A percentile compares a stretch with the other conserved stretches of the same genome.
Conservation (phyloP, 2,797 vertebrate genomes). For the Mus minutoides region DNA sequence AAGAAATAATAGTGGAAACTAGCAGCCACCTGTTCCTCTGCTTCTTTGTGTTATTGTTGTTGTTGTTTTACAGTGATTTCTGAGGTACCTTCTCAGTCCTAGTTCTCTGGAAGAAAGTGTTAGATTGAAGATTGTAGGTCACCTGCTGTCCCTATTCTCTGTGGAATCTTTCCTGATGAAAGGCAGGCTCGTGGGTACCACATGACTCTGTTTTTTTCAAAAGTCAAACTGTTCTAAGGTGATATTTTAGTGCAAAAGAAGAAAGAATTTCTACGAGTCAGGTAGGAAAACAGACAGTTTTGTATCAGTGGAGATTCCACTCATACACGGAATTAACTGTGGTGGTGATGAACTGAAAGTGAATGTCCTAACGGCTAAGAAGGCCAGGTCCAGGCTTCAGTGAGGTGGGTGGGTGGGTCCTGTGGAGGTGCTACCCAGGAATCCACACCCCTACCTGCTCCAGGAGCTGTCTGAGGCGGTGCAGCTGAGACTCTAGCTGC, state of each 20-base stretch:
- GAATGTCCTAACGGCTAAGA: too few species aligned
- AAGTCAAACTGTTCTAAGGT: not conserved
- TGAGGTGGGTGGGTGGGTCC: accelerated
- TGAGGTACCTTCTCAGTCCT: not conserved
- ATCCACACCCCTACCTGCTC: slow-evolving; percentile 91
- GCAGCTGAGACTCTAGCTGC: slow-evolving; percentile 97
- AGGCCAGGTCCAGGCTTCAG: not conserved
- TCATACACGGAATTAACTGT: not conserved
- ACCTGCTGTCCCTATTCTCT: not conserved
- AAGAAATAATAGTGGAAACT: slow-evolving; percentile 6
- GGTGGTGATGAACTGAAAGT: not conserved
- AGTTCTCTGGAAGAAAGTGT: slow-evolving; percentile 8
- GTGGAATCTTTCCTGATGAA: not conserved
- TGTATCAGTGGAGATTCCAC: not conserved
- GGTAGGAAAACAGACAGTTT: not conserved
- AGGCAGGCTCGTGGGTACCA: not conserved
- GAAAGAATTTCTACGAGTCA: not conserved
- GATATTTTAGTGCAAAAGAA: not conserved
- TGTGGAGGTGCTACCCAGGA: accelerated
- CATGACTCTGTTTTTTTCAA: not conserved
- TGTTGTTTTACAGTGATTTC: not conserved
- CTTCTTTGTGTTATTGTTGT: not conserved
- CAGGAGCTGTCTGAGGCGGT: slow-evolving; percentile 95
- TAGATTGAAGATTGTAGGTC: not conserved
- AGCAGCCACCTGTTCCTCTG: slow-evolving; percentile 40